Base-by-base conservation (phyloP, 2,113 vertebrate genomes). In the Phainopepla nitens region DNA sequence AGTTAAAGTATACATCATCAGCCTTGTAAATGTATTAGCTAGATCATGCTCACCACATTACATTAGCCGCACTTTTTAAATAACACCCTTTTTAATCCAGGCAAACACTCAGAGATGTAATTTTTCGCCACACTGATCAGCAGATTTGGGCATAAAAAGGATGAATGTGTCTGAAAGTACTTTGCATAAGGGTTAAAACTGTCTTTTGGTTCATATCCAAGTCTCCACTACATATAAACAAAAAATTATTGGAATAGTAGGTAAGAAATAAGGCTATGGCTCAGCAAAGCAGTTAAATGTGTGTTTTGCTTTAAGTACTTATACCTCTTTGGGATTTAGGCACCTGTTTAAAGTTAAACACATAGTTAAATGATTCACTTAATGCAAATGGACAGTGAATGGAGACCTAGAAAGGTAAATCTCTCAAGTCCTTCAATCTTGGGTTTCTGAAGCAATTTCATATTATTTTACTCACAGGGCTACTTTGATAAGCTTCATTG, bases 371-470 rank as follows among this genome's bases (percentile, higher is more conserved):
- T 82, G 81, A 95, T 85, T 94, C 91, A 89, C 91, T 94, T 91
- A 87, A 96, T 91, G 77, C 66, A 96, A 93, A 95, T 77, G 80
- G 81, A 84, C 81, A 95, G 61, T 72, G 70, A 96, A 94, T 76
- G 73, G 87, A 94, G 89, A 91, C 73, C 62, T 94, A 68, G 62
- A 82, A 92, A 96, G 54, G 89, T 96, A 97, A 95, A 97, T 96
- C 93, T 95, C 93, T 61, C 86, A 85, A 82, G 87, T 89, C 81
- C 71, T 95, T 93, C 89, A 89, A 84, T 91, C 84, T 76, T 94
- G 78, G 61, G 78, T 95, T 95, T 94, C 84, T 79, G 78, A 96
- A 95, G 94, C 87, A 96, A 94, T 97, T 95, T 95, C 84, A 42
- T 77, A 51, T 85, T 82, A 96, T 96, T 95, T 96, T 79, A 80